phyloP scores from a whole-genome alignment of 2,888 invertebrate species.

The Spicauda simplicius region DNA sequence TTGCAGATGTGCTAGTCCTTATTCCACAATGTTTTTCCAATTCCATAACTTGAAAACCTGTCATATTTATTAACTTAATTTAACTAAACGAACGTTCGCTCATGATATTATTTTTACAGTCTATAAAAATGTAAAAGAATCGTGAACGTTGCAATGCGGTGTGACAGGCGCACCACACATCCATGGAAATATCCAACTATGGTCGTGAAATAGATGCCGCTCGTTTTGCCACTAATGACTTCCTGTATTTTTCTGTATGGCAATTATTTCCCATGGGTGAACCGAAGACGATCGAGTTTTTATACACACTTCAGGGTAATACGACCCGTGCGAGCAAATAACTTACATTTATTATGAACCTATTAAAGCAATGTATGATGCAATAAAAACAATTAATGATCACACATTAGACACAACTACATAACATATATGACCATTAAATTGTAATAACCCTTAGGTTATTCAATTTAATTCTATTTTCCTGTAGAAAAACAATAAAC shows the following conservation, averaged over 20 bases:
- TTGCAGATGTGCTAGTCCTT: too few species aligned
- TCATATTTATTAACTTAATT: too few species aligned
- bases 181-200: constrained; percentile 53
- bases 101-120: too few species aligned
- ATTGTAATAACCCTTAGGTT: constrained; percentile 16
- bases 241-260: constrained; percentile 80
- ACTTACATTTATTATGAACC: constrained; percentile 41
- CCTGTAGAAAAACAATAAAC: constrained; percentile 4
- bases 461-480: constrained; percentile 26
- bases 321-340: constrained; percentile 33
- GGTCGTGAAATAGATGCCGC: constrained; percentile 76
- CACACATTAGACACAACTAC: constrained; percentile 11
- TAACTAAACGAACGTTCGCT: too few species aligned
- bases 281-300: constrained; percentile 59
- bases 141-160: constrained; percentile 51
- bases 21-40: too few species aligned
- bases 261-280: constrained; percentile 79
- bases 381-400: constrained; percentile 32
- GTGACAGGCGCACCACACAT: constrained; percentile 51
- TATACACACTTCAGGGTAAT: constrained; percentile 31
- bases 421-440: constrained; percentile 13
- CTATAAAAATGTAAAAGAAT: too few species aligned
- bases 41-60: too few species aligned
- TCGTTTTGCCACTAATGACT: constrained; percentile 80
- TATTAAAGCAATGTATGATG: constrained; percentile 32